Percentiles rank a stretch among this genome's conserved stretches.
These are phyloP conservation scores for Leucopsar rothschildi DNA, from an alignment of 2,113 vertebrate genomes.

Conservation along the genomic window DNA sequence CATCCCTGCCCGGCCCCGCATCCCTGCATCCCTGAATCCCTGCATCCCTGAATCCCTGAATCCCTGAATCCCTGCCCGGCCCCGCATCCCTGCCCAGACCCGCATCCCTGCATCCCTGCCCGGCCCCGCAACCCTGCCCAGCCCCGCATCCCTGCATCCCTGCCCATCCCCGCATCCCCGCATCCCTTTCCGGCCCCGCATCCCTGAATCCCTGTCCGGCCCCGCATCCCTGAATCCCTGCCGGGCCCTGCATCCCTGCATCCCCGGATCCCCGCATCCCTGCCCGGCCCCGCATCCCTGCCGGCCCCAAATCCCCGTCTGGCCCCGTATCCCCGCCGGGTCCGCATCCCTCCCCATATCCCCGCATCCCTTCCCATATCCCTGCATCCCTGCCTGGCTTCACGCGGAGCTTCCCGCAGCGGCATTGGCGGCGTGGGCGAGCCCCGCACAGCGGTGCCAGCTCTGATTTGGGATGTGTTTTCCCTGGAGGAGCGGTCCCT, in stretches of 20 bases:
- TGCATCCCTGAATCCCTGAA: too few species aligned
- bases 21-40: too few species aligned
- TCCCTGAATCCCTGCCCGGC: too few species aligned
- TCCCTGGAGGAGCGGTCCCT: background rate
- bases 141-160: too few species aligned
- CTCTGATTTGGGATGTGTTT: background rate
- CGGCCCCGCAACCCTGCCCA: too few species aligned
- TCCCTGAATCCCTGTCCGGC: too few species aligned
- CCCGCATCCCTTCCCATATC: too few species aligned
- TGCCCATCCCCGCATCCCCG: too few species aligned
- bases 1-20: background rate
- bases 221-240: too few species aligned
- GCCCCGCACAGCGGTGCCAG: accelerated
- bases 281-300: accelerated
- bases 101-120: too few species aligned
- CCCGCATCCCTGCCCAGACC: too few species aligned
- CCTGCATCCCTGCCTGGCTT: accelerated
- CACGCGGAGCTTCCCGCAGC: accelerated
- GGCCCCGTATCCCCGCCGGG: background rate
- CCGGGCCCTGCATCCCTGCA: too few species aligned
- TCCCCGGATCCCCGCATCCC: background rate
- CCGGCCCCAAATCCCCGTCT: background rate
- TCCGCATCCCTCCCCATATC: accelerated
- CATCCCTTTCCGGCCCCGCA: accelerated
- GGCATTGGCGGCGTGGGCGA: accelerated